Base-by-base conservation (phyloP, 2,113 vertebrate species). In the Hylia prasina region DNA sequence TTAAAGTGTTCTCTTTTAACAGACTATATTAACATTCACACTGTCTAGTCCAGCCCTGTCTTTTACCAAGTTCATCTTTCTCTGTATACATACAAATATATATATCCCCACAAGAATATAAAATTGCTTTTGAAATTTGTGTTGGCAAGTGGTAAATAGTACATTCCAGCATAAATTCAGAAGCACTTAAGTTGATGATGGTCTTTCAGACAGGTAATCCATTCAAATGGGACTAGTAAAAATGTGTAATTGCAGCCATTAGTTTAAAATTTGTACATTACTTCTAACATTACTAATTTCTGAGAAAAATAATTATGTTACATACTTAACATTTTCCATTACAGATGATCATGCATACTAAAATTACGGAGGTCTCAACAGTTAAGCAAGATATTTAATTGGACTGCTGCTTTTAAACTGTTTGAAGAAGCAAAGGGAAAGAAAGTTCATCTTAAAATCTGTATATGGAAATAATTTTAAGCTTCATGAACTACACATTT, bases 401-500 rank as follows among this genome's bases (percentile, higher is more conserved):
- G 68, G 82, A 94, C 77, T 94, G 58, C 92, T 96, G 82, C 73
- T 87, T 93, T 94, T 89, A 95, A 81, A 94, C 81, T 92, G 78
- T 86, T 98, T 27, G 85, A 92, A 94, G 90, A 76, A 83, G 86
- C 9, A 17, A 95, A 95, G 87, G 68, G 87, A 95, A 96, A 95
- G 81, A 96, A 92, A 92, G 47, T 81, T 92, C 90, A 89, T 87
- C 75, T 76, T 89, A 77, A 91, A 95, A 83, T 80, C 75, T 91
- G 87, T 89, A 96, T n/a, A 61, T 79, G 81, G 89, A 79, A 95
- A 66, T 96, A 82, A 94, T 95, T 96, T 93, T 95, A 94, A 91
- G 54, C 45, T 82, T 97, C 94, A 89, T 89, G 89, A 96, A 93
- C 96, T 89, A 81, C 56, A 45, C 51, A 24, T 82, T 96, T 96